Percentiles rank a stretch among this genome's conserved stretches.
phyloP scores from a whole-genome alignment of 2,797 vertebrate species.

The Rhincodon typus region DNA sequence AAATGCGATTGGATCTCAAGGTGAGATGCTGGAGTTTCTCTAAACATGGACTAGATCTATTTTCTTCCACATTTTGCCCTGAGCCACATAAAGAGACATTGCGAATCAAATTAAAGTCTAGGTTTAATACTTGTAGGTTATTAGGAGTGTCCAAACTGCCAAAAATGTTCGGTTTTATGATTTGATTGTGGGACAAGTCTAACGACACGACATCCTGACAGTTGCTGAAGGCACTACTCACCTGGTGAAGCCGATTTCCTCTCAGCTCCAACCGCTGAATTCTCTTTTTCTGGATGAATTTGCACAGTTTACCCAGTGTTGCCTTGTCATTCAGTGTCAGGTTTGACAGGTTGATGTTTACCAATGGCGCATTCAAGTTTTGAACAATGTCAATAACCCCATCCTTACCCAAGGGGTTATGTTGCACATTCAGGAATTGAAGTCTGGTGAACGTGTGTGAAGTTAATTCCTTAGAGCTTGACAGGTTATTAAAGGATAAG shows the following conservation, averaged over 20 bases:
- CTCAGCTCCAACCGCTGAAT: not conserved
- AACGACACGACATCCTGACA: not conserved
- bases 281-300: not conserved
- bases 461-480: conserved; percentile 6
- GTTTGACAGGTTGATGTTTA: not conserved
- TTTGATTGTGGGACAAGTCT: conserved; percentile 37
- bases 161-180: conserved; percentile 15
- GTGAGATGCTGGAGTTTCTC: conserved; percentile 17
- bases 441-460: not conserved
- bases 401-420: not conserved
- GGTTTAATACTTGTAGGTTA: conserved; percentile 20
- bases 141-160: not conserved
- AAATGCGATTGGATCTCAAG: conserved; percentile 37
- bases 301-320: not conserved
- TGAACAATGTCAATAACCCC: not conserved
- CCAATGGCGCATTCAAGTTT: not conserved
- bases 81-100: not conserved
- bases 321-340: not conserved
- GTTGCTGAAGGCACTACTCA: not conserved
- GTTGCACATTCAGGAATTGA: conserved; percentile 10
- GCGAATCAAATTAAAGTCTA: not conserved
- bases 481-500: conserved; percentile 12
- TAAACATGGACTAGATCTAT: not conserved
- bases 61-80: not conserved
- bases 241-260: not conserved